These are phyloP conservation scores for Bombyx mori DNA, from an alignment of 1,140 invertebrate species.

Conservation along the genomic window DNA sequence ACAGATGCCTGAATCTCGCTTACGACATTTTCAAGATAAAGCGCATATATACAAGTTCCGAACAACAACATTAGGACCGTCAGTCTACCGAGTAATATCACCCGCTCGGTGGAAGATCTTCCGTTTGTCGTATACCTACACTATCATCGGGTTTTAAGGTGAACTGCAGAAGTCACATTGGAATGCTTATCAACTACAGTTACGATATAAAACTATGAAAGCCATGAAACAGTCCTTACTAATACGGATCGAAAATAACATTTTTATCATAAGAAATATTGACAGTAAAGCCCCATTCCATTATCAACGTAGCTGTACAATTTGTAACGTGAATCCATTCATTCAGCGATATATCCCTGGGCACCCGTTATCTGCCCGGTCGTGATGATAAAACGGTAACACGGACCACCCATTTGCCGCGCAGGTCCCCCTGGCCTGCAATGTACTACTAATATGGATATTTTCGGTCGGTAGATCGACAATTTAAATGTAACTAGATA, in stretches of 20 bases:
- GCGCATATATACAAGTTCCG: too few relatives aligned
- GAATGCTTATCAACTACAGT: too few relatives aligned
- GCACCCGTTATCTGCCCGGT: constrained; percentile 7
- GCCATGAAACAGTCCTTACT: not conserved
- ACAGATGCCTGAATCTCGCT: too few relatives aligned
- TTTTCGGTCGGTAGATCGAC: not conserved
- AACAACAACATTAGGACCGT: too few relatives aligned
- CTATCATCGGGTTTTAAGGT: too few relatives aligned
- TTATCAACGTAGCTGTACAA: not conserved
- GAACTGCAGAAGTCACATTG: too few relatives aligned
- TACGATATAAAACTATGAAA: not conserved
- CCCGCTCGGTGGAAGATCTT: too few relatives aligned
- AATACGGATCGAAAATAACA: not conserved
- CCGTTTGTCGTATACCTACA: too few relatives aligned
- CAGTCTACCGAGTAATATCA: too few relatives aligned
- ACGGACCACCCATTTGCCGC: constrained; percentile 50
- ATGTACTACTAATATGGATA: constrained; percentile 25
- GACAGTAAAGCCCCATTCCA: not conserved
- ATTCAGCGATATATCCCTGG: constrained; percentile 12
- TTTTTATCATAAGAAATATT: not conserved
- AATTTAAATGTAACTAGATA: too few relatives aligned
- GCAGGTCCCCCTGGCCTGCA: constrained; percentile 14
- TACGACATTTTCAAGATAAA: too few relatives aligned
- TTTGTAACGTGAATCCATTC: constrained; percentile 6
- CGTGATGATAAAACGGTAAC: constrained; percentile 50